Evolutionary conservation across 2,888 invertebrate genomes (phyloP).

Genomic region (Drymonia ruficornis): DNA sequence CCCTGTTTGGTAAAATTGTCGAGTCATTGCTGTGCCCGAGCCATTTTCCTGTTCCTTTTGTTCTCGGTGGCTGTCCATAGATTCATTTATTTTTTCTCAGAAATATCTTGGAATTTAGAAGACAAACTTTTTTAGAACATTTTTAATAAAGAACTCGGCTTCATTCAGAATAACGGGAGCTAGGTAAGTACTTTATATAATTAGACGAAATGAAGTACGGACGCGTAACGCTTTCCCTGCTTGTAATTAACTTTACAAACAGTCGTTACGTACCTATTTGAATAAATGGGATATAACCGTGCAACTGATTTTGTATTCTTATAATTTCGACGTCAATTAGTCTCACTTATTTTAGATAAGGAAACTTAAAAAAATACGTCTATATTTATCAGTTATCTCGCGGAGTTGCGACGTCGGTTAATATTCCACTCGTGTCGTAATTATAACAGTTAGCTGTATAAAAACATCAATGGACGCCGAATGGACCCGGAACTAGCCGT

Average conservation of each 20-base stretch:
- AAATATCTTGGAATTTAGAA: constrained; percentile 1
- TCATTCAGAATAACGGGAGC: constrained; percentile 21
- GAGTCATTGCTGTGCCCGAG: constrained; percentile 17
- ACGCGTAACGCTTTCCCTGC: constrained; percentile 35
- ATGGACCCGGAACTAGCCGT: constrained; percentile 67
- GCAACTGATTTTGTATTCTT: no score
- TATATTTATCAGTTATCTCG: constrained; percentile 21
- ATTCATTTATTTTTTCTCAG: background rate
- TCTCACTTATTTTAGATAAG: constrained; percentile 8
- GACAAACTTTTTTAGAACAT: background rate
- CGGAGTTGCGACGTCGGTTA: background rate
- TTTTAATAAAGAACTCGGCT: background rate
- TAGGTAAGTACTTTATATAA: constrained; percentile 36
- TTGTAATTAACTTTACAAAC: constrained; percentile 42
- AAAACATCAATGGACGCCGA: constrained; percentile 57
- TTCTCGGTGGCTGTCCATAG: constrained; percentile 1
- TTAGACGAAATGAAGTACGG: constrained; percentile 34
- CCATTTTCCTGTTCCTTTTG: constrained; percentile 24
- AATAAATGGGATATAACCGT: constrained; percentile 33
- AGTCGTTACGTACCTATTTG: constrained; percentile 27
- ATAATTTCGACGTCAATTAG: constrained; percentile 18
- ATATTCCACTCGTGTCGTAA: constrained; percentile 24
- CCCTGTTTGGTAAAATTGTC: constrained; percentile 11
- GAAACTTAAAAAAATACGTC: constrained; percentile 12
- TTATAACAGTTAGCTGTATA: constrained; percentile 34